Evolutionary conservation across 2,797 vertebrate genomes (phyloP).

Genomic region (Eidolon dupreanum): DNA sequence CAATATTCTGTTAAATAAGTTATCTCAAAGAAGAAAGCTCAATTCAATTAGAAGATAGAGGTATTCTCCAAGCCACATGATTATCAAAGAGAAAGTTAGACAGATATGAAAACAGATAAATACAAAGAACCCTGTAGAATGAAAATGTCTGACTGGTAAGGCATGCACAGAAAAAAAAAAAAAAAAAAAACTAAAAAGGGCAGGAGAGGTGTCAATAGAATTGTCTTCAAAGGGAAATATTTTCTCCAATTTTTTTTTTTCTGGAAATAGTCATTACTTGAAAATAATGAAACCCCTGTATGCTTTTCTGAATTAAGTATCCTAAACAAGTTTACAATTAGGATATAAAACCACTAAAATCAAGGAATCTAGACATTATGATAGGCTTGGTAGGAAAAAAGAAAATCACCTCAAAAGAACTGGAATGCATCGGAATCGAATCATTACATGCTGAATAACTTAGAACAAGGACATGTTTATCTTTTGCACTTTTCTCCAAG

Average conservation of each 20-base stretch:
- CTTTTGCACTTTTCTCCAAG: not conserved
- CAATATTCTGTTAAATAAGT: not conserved
- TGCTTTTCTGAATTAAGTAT: not conserved
- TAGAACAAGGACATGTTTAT: not conserved
- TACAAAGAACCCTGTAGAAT: not conserved
- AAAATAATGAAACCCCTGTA: not conserved
- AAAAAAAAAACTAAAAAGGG: not conserved
- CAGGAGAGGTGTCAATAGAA: not conserved
- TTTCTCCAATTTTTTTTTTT: not conserved
- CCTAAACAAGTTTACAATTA: not conserved
- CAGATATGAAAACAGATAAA: not conserved
- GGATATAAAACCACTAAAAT: not conserved
- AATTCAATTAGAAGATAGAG: not conserved
- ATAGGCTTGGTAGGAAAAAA: not conserved
- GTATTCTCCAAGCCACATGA: not conserved
- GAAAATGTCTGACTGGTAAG: not conserved
- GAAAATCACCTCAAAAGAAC: not conserved
- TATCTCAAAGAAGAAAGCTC: not conserved
- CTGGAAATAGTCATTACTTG: not conserved
- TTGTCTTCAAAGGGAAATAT: not conserved
- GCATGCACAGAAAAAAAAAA: not conserved
- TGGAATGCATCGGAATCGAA: not conserved
- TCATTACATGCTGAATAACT: not conserved
- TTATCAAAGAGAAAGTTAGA: not conserved
- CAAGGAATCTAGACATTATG: not conserved